Conservation (phyloP, 2,797 vertebrate species). For the Hydrophis major region DNA sequence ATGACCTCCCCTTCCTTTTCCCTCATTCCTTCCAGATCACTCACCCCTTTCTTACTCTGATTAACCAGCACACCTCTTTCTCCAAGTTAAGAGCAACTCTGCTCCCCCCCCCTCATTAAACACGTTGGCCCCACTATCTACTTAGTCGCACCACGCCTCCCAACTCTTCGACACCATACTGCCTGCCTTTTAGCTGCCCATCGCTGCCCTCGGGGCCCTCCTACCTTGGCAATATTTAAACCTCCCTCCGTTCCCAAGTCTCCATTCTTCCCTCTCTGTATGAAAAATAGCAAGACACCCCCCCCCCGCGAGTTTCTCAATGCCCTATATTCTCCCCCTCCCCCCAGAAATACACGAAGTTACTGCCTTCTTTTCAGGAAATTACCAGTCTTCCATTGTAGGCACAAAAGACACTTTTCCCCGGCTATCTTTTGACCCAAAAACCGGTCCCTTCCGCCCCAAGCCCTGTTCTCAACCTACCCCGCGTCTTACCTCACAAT, state of each 20-base stretch:
- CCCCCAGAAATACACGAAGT: background rate
- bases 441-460: constrained; percentile 6
- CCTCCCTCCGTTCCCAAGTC: background rate
- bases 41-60: background rate
- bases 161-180: background rate
- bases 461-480: constrained; percentile 12
- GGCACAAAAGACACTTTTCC: background rate
- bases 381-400: background rate
- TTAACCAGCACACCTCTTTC: background rate
- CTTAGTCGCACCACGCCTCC: background rate
- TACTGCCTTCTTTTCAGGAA: background rate
- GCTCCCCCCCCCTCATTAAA: background rate
- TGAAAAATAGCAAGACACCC: background rate
- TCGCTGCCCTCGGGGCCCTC: background rate
- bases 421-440: background rate
- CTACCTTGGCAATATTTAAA: background rate
- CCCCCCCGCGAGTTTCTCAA: background rate
- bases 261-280: background rate
- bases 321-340: background rate
- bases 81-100: background rate
- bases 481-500: background rate
- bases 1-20: background rate
- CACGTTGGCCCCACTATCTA: background rate
- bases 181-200: background rate
- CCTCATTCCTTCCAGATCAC: background rate